A percentile compares a stretch with the other conserved stretches of the same genome.
Evolutionary conservation across 1,140 invertebrate genomes (phyloP).

Genomic region (Meloidogyne hapla): DNA sequence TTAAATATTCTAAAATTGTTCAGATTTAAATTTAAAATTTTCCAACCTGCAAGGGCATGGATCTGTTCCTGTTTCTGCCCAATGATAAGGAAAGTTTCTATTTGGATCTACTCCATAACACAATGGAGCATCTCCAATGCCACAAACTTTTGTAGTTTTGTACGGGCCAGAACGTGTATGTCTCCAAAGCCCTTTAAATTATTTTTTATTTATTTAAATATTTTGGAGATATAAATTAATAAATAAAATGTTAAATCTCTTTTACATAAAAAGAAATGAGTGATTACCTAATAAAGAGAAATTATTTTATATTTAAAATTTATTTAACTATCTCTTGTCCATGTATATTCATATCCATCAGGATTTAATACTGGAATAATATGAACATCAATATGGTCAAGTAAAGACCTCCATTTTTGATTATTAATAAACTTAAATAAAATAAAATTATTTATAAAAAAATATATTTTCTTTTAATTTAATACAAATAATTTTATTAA

Average conservation of each 20-base stretch:
- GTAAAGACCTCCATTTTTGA: conserved; percentile 7
- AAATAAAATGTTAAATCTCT: too few species aligned
- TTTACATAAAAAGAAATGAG: too few species aligned
- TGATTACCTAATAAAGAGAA: too few species aligned
- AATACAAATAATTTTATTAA: too few species aligned
- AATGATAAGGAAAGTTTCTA: conserved; percentile 65
- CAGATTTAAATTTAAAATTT: background rate
- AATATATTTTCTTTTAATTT: too few species aligned
- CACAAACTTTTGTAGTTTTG: conserved; percentile 1
- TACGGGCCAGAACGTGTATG: conserved; percentile 61
- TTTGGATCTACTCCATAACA: conserved; percentile 66
- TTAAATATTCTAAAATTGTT: too few species aligned
- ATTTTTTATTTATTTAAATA: too few species aligned
- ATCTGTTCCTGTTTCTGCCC: conserved; percentile 46
- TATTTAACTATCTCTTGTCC: conserved; percentile 53
- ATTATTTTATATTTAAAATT: background rate
- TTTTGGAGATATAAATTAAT: too few species aligned
- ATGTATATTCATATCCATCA: conserved; percentile 66
- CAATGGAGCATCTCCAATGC: conserved; percentile 2
- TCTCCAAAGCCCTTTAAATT: conserved; percentile 63
- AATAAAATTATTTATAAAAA: background rate
- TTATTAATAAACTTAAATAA: conserved; percentile 23
- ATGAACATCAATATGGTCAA: conserved; percentile 40
- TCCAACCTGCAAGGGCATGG: conserved; percentile 24
- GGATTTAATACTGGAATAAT: conserved; percentile 43